A percentile compares a stretch with the other conserved stretches of the same genome.
Evolutionary conservation across 1,140 invertebrate species (phyloP).

Genomic region (Dendroctonus valens): DNA sequence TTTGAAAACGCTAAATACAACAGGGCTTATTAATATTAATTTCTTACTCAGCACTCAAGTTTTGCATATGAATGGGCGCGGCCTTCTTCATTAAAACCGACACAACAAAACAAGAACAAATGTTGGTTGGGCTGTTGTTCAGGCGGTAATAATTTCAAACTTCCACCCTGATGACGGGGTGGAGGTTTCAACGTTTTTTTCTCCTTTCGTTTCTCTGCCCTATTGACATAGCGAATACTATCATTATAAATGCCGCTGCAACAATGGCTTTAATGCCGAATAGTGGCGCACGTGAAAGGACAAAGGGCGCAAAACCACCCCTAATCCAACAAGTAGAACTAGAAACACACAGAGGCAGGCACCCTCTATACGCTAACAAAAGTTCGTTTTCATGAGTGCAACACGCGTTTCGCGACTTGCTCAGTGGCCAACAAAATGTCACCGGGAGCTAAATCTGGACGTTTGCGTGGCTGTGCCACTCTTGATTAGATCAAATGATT

Average conservation of each 20-base stretch:
- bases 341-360: conserved; percentile 41
- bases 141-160: too few relatives aligned
- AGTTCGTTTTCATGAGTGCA: conserved; percentile 36
- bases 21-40: conserved; percentile 13
- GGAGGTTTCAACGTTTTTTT: conserved; percentile 42
- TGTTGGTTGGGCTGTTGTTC: too few relatives aligned
- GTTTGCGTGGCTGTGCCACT: background rate
- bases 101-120: too few relatives aligned
- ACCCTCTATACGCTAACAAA: conserved; percentile 14
- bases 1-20: conserved; percentile 11
- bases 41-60: conserved; percentile 9
- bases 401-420: conserved; percentile 40
- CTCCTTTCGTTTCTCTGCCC: background rate
- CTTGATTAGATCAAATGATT: too few relatives aligned
- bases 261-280: conserved; percentile 41
- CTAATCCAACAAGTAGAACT: conserved; percentile 49
- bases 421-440: conserved; percentile 18
- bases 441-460: background rate
- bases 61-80: conserved; percentile 10
- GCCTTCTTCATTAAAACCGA: conserved; percentile 5
- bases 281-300: conserved; percentile 45
- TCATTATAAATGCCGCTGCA: conserved; percentile 42
- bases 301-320: conserved; percentile 46
- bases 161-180: conserved; percentile 19
- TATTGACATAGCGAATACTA: conserved; percentile 43